Conservation (phyloP, 2,113 vertebrate genomes). For the Equus przewalskii region DNA sequence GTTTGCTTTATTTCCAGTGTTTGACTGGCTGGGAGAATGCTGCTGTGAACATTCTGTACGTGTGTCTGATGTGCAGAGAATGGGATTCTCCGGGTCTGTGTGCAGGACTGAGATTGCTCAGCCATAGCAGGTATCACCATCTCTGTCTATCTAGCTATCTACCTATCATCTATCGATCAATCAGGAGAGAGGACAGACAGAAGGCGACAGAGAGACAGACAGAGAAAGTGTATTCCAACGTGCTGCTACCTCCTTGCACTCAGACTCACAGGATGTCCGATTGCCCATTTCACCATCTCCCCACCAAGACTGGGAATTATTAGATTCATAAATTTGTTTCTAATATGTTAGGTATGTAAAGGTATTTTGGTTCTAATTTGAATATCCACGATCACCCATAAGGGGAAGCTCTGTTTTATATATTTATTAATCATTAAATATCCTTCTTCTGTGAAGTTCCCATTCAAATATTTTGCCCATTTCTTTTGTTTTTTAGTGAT, state of each 20-base stretch:
- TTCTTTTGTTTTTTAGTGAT: background rate
- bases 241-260: background rate
- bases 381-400: background rate
- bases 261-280: fast-evolving
- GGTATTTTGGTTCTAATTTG: background rate
- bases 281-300: background rate
- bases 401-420: background rate
- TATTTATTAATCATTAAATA: background rate
- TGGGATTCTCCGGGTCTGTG: background rate
- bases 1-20: background rate
- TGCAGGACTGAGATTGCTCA: fast-evolving
- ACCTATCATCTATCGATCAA: background rate
- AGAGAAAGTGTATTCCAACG: too few species aligned
- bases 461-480: background rate
- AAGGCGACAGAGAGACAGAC: background rate
- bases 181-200: background rate
- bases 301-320: too few species aligned
- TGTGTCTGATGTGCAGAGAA: background rate
- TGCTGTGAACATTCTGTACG: background rate
- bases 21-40: background rate
- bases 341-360: background rate
- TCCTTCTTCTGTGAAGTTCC: background rate
- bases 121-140: too few species aligned
- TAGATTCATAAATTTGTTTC: background rate
- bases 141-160: background rate